phyloP scores from a whole-genome alignment of 2,888 invertebrate genomes.

The Clepsis dumicolana region DNA sequence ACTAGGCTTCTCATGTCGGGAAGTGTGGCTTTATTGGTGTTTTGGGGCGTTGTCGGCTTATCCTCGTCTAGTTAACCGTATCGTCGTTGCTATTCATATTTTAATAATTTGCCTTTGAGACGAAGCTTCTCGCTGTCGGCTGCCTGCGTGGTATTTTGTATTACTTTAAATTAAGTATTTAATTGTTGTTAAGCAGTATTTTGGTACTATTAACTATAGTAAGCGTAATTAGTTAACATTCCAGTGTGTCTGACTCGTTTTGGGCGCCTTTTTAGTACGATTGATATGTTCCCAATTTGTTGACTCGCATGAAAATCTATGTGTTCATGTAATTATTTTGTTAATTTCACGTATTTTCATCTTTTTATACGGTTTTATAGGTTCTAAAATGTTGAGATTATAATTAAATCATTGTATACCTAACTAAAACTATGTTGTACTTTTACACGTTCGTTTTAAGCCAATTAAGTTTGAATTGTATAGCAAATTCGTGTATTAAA shows the following conservation, averaged over 20 bases:
- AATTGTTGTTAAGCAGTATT: conserved; percentile 72
- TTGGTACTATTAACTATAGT: conserved; percentile 78
- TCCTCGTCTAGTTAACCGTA: conserved; percentile 51
- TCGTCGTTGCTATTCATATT: conserved; percentile 61
- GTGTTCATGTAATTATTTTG: conserved; percentile 12
- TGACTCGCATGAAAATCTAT: conserved; percentile 23
- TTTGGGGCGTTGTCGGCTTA: conserved; percentile 3
- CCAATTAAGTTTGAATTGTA: conserved; percentile 40
- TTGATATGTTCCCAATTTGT: conserved; percentile 47
- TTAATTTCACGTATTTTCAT: conserved; percentile 17
- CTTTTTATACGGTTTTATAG: conserved; percentile 40
- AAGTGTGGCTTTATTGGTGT: conserved; percentile 5
- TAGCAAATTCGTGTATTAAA: conserved; percentile 47
- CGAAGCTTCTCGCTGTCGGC: conserved; percentile 38
- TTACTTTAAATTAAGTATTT: conserved; percentile 66
- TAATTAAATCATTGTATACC: conserved; percentile 20
- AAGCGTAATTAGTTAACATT: conserved; percentile 75
- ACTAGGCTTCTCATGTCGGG: background rate
- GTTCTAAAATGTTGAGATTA: conserved; percentile 42
- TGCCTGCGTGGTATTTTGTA: conserved; percentile 36
- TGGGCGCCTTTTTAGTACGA: conserved; percentile 30
- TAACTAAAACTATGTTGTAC: conserved; percentile 38
- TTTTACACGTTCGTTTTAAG: conserved; percentile 33
- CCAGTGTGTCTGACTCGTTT: conserved; percentile 59
- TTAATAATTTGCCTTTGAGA: conserved; percentile 61